phyloP scores from a whole-genome alignment of 2,797 vertebrate species.

The Glyptemys insculpta region DNA sequence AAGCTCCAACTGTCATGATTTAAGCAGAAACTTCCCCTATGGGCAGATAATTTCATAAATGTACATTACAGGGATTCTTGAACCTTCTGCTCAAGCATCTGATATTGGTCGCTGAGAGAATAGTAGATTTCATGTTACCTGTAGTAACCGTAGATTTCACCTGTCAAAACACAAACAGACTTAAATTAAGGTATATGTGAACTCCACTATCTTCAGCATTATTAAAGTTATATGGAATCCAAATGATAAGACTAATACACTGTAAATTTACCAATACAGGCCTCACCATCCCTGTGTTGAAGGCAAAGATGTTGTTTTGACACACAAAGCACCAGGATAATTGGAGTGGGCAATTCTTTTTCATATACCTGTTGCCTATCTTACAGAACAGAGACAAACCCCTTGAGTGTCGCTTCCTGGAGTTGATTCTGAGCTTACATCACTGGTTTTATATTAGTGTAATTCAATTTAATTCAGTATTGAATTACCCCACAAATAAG shows the following conservation, averaged over 20 bases:
- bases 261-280: neutral
- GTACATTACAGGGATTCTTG: neutral
- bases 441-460: too few relatives aligned
- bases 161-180: neutral
- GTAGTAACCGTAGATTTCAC: too few relatives aligned
- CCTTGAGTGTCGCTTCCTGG: too few relatives aligned
- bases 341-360: neutral
- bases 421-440: too few relatives aligned
- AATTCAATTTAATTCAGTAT: too few relatives aligned
- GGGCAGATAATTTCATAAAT: conserved; percentile 26
- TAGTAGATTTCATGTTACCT: neutral
- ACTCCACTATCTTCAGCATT: neutral
- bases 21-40: conserved; percentile 39
- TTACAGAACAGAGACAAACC: neutral
- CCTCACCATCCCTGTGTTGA: neutral
- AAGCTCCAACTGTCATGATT: neutral
- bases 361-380: neutral
- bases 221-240: neutral
- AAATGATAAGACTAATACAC: neutral
- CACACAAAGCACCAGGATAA: neutral
- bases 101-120: neutral
- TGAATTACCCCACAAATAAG: too few relatives aligned
- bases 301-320: neutral
- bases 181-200: neutral
- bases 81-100: neutral